Conservation (phyloP, 2,797 vertebrate species). For the Acanthis flammea region DNA sequence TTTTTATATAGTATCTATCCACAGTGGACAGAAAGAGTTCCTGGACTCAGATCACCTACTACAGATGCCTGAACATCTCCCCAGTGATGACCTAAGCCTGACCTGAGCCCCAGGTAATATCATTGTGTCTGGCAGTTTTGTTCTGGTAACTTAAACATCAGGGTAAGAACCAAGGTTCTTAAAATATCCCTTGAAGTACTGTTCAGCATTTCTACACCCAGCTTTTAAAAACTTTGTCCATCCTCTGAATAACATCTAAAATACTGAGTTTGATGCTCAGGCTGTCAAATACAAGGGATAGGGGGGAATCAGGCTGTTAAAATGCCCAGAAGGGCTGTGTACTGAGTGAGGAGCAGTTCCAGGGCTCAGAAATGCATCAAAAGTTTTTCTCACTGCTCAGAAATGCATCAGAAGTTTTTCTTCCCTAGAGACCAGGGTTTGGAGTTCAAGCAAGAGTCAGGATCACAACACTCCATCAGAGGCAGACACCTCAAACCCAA, state of each 20-base stretch:
- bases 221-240: not conserved
- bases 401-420: not conserved
- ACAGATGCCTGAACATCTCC: not conserved
- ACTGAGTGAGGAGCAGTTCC: not conserved
- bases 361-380: not conserved
- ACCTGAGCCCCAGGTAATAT: not conserved
- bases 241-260: not conserved
- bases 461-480: not conserved
- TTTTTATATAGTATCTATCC: not conserved
- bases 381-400: not conserved
- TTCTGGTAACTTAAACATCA: not conserved
- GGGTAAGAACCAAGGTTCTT: not conserved
- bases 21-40: not conserved
- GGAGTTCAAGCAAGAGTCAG: not conserved
- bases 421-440: not conserved
- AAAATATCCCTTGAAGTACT: not conserved
- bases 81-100: not conserved
- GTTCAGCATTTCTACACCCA: not conserved
- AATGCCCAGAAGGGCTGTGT: not conserved
- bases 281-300: not conserved
- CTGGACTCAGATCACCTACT: not conserved
- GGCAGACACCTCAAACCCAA: not conserved
- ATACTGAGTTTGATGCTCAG: not conserved
- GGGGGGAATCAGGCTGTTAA: fast-evolving
- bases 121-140: not conserved